Evolutionary conservation across 2,797 vertebrate genomes (phyloP).

Genomic region (Thripadectes ignobilis): DNA sequence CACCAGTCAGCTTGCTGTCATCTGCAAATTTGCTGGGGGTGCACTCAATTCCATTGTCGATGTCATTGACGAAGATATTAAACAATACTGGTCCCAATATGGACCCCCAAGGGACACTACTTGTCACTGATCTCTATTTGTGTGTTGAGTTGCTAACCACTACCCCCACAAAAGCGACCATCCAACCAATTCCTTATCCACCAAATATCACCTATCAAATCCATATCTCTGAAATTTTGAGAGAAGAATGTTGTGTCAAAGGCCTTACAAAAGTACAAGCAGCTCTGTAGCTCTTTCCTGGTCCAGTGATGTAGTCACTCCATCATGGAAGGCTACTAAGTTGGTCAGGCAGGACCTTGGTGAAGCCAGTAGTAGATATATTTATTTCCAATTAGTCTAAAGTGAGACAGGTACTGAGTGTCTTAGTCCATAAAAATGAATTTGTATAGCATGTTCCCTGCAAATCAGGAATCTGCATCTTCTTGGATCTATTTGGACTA

Average conservation of each 20-base stretch:
- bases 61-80: neutral
- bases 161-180: rapidly evolving
- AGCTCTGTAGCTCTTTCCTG: neutral
- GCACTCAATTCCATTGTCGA: neutral
- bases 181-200: neutral
- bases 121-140: rapidly evolving
- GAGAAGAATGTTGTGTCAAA: neutral
- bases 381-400: neutral
- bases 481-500: neutral
- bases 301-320: neutral
- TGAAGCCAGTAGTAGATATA: neutral
- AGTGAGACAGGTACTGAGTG: neutral
- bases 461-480: neutral
- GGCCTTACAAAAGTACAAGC: neutral
- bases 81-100: neutral
- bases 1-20: neutral
- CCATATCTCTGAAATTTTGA: neutral
- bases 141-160: rapidly evolving
- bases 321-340: neutral
- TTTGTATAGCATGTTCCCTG: neutral
- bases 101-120: neutral
- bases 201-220: neutral
- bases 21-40: neutral
- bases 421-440: neutral
- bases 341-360: neutral